Percentiles rank a stretch among this genome's conserved stretches.
Evolutionary conservation across 2,797 vertebrate species (phyloP).

Genomic region (Platalea minor): DNA sequence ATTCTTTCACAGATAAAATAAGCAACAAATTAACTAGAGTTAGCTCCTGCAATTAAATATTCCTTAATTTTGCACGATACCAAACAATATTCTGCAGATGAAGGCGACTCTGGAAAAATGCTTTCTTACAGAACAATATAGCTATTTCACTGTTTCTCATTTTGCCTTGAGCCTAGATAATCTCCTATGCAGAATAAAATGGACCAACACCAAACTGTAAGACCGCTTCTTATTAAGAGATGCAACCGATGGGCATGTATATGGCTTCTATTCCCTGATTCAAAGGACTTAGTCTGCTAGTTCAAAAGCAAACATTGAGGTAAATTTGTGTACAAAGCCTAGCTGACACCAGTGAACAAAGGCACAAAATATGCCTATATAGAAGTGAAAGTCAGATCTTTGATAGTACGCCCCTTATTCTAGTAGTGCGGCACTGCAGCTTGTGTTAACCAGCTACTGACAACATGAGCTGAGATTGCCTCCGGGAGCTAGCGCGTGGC

Average conservation of each 20-base stretch:
- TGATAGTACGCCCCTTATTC: neutral
- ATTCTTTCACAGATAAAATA: neutral
- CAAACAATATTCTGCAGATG: neutral
- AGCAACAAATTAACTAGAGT: neutral
- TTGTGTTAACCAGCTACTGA: neutral
- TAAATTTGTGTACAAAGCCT: neutral
- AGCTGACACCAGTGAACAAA: neutral
- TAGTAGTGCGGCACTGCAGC: neutral
- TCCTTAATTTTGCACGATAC: neutral
- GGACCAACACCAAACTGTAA: neutral
- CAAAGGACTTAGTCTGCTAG: neutral
- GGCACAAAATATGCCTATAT: neutral
- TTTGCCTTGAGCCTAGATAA: neutral
- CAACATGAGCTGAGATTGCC: neutral
- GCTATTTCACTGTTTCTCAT: neutral
- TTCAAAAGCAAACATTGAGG: neutral
- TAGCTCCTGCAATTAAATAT: neutral
- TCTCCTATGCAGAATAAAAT: neutral
- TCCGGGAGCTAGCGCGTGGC: rapidly evolving
- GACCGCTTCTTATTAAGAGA: neutral
- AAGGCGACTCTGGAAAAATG: neutral
- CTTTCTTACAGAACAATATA: neutral
- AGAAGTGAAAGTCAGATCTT: neutral
- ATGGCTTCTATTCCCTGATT: neutral
- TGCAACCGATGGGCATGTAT: neutral